Conservation (phyloP, 2,113 vertebrate genomes). For the Lagenorhynchus albirostris region DNA sequence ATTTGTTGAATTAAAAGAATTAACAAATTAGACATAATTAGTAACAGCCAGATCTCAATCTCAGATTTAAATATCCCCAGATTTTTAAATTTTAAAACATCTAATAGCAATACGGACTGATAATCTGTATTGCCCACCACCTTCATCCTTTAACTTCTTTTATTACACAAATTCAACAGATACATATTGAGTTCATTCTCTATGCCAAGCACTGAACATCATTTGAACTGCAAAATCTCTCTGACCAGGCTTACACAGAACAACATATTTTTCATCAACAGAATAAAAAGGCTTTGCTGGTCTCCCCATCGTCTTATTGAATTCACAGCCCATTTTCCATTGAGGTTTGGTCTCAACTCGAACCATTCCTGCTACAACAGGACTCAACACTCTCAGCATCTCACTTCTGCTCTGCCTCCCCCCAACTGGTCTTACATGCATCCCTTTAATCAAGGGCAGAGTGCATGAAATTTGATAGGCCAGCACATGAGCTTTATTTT, state of each 20-base stretch:
- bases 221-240: neutral
- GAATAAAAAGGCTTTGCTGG: neutral
- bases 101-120: neutral
- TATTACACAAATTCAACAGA: neutral
- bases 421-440: neutral
- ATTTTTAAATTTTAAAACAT: neutral
- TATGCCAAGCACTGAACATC: neutral
- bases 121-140: neutral
- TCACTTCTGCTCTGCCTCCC: neutral
- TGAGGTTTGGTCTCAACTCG: neutral
- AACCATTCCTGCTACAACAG: neutral
- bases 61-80: neutral
- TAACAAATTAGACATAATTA: neutral
- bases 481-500: conserved; percentile 45
- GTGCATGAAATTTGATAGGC: conserved; percentile 25
- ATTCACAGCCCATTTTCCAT: neutral
- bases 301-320: neutral
- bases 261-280: neutral
- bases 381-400: neutral
- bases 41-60: neutral
- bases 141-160: neutral
- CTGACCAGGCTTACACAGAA: neutral
- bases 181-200: neutral
- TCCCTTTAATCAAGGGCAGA: conserved; percentile 44
- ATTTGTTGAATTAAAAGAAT: neutral